Base-by-base conservation (phyloP, 2,113 vertebrate species). In the Lagenorhynchus albirostris region DNA sequence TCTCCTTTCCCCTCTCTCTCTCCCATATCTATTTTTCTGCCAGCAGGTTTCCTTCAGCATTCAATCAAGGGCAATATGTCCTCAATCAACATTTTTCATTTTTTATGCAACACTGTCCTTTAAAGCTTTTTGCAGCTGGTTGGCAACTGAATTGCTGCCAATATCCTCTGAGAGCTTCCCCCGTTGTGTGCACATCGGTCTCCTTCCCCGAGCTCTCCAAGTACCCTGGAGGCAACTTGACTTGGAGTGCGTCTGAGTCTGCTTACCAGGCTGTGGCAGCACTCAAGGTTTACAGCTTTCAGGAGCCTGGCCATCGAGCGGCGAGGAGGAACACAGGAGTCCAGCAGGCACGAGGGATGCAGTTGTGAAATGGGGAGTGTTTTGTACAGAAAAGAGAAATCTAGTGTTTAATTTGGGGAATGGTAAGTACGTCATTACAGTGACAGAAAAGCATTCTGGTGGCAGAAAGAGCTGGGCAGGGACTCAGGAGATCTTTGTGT, bases 81-180 rank as follows among this genome's bases (percentile, higher is more conserved):
- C 97, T 98, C 95, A 98, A 98, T 98, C 98, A 98, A 97, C 97
- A 95, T 97, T 98, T 98, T 97, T 98, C 77, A 41, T 55, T 89
- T 98, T 98, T 98, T 97, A 97, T 98, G 80, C 97, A 97, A 94
- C 97, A 97, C 94, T 98, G 95, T 98, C 98, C 98, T 98, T 97
- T 98, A 98, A 98, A 98, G 98, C 98, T 98, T 94, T 98, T 94
- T 98, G 98, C 98, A 98, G 98, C 98, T 99, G 98, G 98, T 98
- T 98, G 98, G 98, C 95, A 95, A 97, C 97, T 97, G 98, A 98
- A 98, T 0, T 13, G 86, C 98, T 98, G 98, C 98, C 98, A 98
- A 90, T 87, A 97, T 97, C 98, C 98, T 97, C 97, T 0, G 50
- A 98, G 98, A 98, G 98, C 90, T 33, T 97, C 95, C 96, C 98